Percentiles rank a stretch among this genome's conserved stretches.
Conservation (phyloP, 2,797 vertebrate genomes). For the Hephaestus fuliginosus region DNA sequence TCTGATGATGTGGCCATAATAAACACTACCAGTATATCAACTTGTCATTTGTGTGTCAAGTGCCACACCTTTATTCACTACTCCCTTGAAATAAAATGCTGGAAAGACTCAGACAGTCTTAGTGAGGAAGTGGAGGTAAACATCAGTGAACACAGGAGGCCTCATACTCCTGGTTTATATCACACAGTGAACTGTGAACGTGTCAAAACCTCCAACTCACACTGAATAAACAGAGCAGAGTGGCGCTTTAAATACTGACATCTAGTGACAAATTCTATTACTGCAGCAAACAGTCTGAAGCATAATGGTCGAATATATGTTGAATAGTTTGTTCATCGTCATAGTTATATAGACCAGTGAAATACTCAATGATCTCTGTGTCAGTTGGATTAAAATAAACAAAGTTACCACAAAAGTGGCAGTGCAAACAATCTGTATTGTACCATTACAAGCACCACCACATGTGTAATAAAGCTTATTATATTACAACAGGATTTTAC, state of each 20-base stretch:
- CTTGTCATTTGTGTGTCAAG: background rate
- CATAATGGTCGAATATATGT: background rate
- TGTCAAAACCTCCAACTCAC: background rate
- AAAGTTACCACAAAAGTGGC: background rate
- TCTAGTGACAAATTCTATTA: constrained; percentile 7
- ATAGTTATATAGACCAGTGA: background rate
- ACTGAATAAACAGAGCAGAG: background rate
- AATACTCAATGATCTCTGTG: background rate
- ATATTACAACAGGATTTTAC: background rate
- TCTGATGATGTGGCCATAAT: constrained; percentile 7
- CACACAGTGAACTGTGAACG: background rate
- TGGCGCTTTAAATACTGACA: constrained; percentile 1
- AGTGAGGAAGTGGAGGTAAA: background rate
- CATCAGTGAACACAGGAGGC: background rate
- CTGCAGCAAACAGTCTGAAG: constrained; percentile 1
- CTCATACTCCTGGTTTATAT: background rate
- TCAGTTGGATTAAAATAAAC: too few species aligned
- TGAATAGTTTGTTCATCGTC: background rate
- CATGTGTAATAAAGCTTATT: background rate
- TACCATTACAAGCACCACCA: background rate
- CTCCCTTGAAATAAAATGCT: background rate
- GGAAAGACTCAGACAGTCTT: background rate
- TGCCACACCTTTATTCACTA: background rate
- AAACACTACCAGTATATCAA: background rate
- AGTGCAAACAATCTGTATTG: background rate